These are phyloP conservation scores for Poeciliopsis occidentalis DNA, from an alignment of 2,113 vertebrate genomes.

Conservation along the genomic window DNA sequence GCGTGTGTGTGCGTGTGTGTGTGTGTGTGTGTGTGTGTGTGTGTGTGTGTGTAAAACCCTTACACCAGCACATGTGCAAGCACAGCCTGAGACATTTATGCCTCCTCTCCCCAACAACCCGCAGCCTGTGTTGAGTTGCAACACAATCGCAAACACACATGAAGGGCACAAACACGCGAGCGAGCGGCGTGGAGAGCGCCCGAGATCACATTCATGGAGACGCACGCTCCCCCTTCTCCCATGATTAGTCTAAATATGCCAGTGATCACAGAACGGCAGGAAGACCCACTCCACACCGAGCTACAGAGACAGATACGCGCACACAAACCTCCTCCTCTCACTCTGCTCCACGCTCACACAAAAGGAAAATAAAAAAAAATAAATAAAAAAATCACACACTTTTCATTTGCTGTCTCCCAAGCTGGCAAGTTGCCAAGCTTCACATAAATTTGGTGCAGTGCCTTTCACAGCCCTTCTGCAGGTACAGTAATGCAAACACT, in stretches of 20 bases:
- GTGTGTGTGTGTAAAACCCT: slow-evolving; percentile 34
- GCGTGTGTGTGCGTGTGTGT: slow-evolving; percentile 14
- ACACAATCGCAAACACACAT: slow-evolving; percentile 14
- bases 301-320: slow-evolving; percentile 17
- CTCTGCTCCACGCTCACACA: slow-evolving; percentile 25
- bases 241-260: slow-evolving; percentile 71
- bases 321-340: slow-evolving; percentile 15
- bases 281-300: slow-evolving; percentile 43
- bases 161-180: slow-evolving; percentile 13
- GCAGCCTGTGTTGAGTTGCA: slow-evolving; percentile 45
- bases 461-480: slow-evolving; percentile 64
- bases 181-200: slow-evolving; percentile 48
- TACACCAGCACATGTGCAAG: slow-evolving; percentile 49
- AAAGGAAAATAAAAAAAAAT: neutral
- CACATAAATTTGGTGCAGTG: slow-evolving; percentile 66
- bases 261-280: slow-evolving; percentile 64
- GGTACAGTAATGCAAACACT: slow-evolving; percentile 64
- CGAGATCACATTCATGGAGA: slow-evolving; percentile 65
- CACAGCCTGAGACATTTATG: slow-evolving; percentile 66
- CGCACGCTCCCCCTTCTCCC: slow-evolving; percentile 61
- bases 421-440: slow-evolving; percentile 66
- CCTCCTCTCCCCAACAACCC: slow-evolving; percentile 13
- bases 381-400: slow-evolving; percentile 38
- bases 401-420: slow-evolving; percentile 49
- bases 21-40: slow-evolving; percentile 17